phyloP scores from a whole-genome alignment of 2,888 invertebrate species.

The Apoderus coryli region DNA sequence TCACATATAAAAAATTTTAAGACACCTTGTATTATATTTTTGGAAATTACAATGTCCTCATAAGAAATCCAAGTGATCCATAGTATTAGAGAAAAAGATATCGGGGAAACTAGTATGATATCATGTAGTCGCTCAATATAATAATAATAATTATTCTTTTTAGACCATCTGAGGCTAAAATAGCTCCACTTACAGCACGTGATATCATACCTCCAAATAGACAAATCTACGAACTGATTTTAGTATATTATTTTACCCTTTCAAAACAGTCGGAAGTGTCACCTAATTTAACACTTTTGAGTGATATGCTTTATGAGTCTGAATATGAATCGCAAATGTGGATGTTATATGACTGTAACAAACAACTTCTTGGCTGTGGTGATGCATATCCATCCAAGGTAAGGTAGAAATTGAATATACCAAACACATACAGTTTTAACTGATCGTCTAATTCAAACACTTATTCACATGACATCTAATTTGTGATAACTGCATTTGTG shows the following conservation, averaged over 20 bases:
- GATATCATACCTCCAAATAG: slow-evolving; percentile 78
- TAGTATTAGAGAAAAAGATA: too few species aligned
- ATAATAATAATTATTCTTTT: too few species aligned
- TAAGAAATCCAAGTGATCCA: too few species aligned
- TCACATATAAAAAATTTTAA: too few species aligned
- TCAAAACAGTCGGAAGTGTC: slow-evolving; percentile 71
- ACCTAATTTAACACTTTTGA: slow-evolving; percentile 64
- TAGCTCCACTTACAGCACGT: slow-evolving; percentile 60
- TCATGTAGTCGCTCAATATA: too few species aligned
- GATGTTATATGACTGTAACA: slow-evolving; percentile 88
- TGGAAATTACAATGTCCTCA: too few species aligned
- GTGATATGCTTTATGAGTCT: slow-evolving; percentile 83
- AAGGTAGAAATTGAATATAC: slow-evolving; percentile 16
- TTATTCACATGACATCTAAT: too few species aligned
- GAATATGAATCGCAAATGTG: slow-evolving; percentile 94
- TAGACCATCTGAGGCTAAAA: slow-evolving; percentile 71
- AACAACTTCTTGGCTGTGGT: slow-evolving; percentile 71
- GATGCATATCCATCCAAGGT: slow-evolving; percentile 82
- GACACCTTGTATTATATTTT: too few species aligned
- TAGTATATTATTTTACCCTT: slow-evolving; percentile 76
- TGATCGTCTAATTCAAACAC: too few species aligned
- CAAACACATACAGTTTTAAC: not conserved
- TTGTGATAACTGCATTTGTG: too few species aligned
- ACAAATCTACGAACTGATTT: slow-evolving; percentile 80
- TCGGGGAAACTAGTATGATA: too few species aligned